phyloP scores from a whole-genome alignment of 2,888 invertebrate genomes.

The Sisyra nigra region DNA sequence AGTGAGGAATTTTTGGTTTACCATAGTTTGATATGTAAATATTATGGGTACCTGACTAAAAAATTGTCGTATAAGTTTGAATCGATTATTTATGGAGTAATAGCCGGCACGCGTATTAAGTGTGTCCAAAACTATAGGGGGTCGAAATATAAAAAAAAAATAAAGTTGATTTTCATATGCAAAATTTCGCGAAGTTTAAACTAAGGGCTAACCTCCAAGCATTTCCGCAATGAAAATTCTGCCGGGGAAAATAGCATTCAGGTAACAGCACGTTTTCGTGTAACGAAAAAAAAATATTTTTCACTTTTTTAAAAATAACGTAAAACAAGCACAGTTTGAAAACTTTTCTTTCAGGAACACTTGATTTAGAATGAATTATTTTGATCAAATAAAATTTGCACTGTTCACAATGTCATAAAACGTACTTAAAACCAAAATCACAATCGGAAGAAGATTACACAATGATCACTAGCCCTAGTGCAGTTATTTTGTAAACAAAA shows the following conservation, averaged over 20 bases:
- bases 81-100: too few relatives aligned
- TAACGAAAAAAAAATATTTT: background rate
- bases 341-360: background rate
- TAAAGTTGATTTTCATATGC: too few relatives aligned
- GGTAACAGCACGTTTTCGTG: slow-evolving; percentile 3
- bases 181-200: background rate
- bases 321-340: slow-evolving; percentile 1
- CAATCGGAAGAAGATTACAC: too few relatives aligned
- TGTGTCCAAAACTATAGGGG: too few relatives aligned
- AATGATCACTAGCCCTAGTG: background rate
- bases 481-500: background rate
- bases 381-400: background rate
- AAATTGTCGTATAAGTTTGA: too few relatives aligned
- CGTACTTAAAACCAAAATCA: background rate
- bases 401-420: background rate
- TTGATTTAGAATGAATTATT: too few relatives aligned
- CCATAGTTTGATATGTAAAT: too few relatives aligned
- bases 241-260: slow-evolving; percentile 6
- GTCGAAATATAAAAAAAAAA: too few relatives aligned
- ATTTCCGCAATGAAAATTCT: slow-evolving; percentile 5
- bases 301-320: background rate
- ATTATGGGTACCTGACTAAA: too few relatives aligned
- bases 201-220: slow-evolving; percentile 4
- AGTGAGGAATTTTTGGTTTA: too few relatives aligned
- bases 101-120: too few relatives aligned